phyloP scores from a whole-genome alignment of 1,140 invertebrate species.

The Eriosoma lanigerum region DNA sequence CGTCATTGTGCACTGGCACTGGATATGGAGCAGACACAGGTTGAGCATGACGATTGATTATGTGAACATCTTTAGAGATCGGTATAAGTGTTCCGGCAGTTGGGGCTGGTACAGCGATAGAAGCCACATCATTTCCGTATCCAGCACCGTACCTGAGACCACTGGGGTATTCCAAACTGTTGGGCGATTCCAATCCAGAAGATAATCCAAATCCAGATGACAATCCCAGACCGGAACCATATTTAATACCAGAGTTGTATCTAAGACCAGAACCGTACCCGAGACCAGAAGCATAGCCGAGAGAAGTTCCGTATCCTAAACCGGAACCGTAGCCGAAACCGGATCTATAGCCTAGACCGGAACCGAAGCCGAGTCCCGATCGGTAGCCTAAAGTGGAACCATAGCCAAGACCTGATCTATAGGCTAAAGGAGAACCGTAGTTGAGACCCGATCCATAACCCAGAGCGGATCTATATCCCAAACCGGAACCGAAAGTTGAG shows the following conservation, averaged over 20 bases:
- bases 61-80: slow-evolving; percentile 40
- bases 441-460: not conserved
- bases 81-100: slow-evolving; percentile 1
- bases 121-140: not conserved
- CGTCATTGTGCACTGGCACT: slow-evolving; percentile 39
- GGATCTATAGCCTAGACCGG: not conserved
- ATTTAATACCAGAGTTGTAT: not conserved
- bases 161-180: not conserved
- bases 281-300: not conserved
- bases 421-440: not conserved
- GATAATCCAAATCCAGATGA: not conserved
- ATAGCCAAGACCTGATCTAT: not conserved
- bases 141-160: too few species aligned
- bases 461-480: not conserved
- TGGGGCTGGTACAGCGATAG: not conserved
- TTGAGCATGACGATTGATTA: slow-evolving; percentile 41
- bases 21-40: slow-evolving; percentile 51
- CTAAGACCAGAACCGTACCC: not conserved
- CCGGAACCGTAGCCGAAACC: not conserved
- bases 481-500: too few species aligned
- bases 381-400: not conserved
- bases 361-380: not conserved
- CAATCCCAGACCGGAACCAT: not conserved
- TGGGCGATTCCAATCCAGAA: not conserved
- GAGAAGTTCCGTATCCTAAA: not conserved